Percentiles rank a stretch among this genome's conserved stretches.
Evolutionary conservation across 2,113 vertebrate species (phyloP).

Genomic region (Triplophysa tibetana): DNA sequence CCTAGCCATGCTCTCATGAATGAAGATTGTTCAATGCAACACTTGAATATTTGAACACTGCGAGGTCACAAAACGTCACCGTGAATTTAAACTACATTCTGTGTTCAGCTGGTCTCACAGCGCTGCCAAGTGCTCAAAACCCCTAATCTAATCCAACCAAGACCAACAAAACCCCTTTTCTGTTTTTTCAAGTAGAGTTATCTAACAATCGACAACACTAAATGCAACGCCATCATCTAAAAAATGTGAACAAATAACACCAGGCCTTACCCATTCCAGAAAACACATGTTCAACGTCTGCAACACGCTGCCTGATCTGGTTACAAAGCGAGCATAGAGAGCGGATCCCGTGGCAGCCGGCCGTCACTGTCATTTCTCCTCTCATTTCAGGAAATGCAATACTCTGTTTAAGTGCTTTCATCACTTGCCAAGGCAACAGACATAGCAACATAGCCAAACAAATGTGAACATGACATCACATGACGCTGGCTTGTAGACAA

Average conservation of each 20-base stretch:
- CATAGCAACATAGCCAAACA: conserved; percentile 55
- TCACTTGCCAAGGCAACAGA: conserved; percentile 47
- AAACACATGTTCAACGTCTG: neutral
- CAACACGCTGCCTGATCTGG: conserved; percentile 15
- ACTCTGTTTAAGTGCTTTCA: conserved; percentile 48
- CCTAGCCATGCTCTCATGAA: neutral
- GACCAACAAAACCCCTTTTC: no score
- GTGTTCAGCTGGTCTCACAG: neutral
- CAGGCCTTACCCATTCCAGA: neutral
- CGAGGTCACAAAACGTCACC: neutral
- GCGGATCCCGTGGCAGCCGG: neutral
- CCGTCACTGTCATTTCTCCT: conserved; percentile 43
- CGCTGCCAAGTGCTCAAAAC: neutral
- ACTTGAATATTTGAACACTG: neutral
- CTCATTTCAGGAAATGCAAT: conserved; percentile 53
- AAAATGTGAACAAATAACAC: conserved; percentile 13
- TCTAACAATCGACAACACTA: neutral
- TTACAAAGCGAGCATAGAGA: conserved; percentile 2
- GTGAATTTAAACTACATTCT: neutral
- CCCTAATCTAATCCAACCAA: neutral
- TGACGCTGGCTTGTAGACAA: conserved; percentile 43
- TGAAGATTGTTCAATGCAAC: neutral
- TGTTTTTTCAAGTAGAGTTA: neutral
- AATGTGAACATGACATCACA: conserved; percentile 45
- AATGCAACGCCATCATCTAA: conserved; percentile 1